phyloP scores from a whole-genome alignment of 2,797 vertebrate genomes.

The Typhlichthys subterraneus region DNA sequence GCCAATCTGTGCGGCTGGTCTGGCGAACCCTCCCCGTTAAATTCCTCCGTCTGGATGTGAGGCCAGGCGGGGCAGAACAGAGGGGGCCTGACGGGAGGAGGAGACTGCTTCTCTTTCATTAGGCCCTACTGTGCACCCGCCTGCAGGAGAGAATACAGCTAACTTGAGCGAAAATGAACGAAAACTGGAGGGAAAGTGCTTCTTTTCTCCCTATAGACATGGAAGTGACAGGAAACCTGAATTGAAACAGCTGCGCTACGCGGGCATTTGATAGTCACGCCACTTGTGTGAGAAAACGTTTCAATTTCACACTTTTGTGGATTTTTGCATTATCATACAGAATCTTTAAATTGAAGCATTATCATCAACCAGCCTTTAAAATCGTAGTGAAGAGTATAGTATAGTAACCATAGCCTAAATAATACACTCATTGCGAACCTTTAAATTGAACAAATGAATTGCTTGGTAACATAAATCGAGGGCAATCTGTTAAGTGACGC shows the following conservation, averaged over 20 bases:
- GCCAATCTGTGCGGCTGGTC: conserved; percentile 44
- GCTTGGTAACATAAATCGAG: too few relatives aligned
- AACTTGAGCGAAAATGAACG: conserved; percentile 52
- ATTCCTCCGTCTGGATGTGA: conserved; percentile 82
- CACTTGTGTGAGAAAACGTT: too few relatives aligned
- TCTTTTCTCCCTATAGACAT: conserved; percentile 14
- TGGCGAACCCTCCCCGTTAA: conserved; percentile 74
- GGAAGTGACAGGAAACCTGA: conserved; percentile 21
- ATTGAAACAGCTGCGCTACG: conserved; percentile 1
- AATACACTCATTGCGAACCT: too few relatives aligned
- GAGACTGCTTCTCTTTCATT: conserved; percentile 17
- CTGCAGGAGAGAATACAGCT: conserved; percentile 40
- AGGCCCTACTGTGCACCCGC: background rate
- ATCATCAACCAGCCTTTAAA: too few relatives aligned
- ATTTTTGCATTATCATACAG: too few relatives aligned
- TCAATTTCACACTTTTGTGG: too few relatives aligned
- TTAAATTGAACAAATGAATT: too few relatives aligned
- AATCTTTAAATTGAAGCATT: too few relatives aligned
- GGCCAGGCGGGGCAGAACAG: conserved; percentile 76
- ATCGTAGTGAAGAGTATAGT: too few relatives aligned
- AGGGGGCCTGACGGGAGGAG: conserved; percentile 64
- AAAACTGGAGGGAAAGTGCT: conserved; percentile 32
- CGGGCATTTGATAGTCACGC: too few relatives aligned
- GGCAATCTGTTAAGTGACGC: too few relatives aligned
- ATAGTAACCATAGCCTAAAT: too few relatives aligned